Base-by-base conservation (phyloP, 2,797 vertebrate genomes). In the Lepus oiostolus region DNA sequence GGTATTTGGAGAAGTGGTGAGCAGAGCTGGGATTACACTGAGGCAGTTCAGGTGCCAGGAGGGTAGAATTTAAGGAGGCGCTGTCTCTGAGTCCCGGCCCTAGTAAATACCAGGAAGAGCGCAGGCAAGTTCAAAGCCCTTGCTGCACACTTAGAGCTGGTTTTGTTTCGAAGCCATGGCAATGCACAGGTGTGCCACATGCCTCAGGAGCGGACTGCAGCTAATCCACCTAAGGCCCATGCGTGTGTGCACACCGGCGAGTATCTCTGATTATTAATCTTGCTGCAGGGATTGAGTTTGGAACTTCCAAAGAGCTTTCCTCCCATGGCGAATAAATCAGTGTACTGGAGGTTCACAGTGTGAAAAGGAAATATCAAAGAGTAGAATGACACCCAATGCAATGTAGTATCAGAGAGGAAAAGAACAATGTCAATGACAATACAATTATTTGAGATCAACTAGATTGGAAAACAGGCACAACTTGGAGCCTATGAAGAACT, bases 261-360 rank as follows among this genome's bases (percentile, higher is more conserved):
- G 54, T 16, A 74, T 50, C 85, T 97, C 75, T 95, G 92, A 93
- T 93, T 87, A 71, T 58, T 95, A 85, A 77, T 94, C 86, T 93
- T n/a, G 28, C 92, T 90, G 63, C 70, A 90, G 90, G 75, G 81
- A 63, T 14, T 88, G 52, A 32, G 85, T 90, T 92, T 63, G 54
- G 28, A 91, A 93, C 88, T 93, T 95, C 91, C 95, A 94, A 96
- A 58, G 71, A 28, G 38, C 79, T 93, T 79, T 77, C 79, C 82
- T 65, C 63, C 62, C 32, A 60, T 1, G 28, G 35, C 58, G 79
- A 74, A 70, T 60, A 80, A 88, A 86, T 75, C 7, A 10, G 72
- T 47, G 42, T 1, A 3, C 16, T 26, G 13, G 50, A 90, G 22
- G 50, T 30, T 24, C 62, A 65, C 11, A 30, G 2, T 81, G 62